A percentile compares a stretch with the other conserved stretches of the same genome.
Conservation (phyloP, 2,113 vertebrate species). For the Etheostoma cragini region DNA sequence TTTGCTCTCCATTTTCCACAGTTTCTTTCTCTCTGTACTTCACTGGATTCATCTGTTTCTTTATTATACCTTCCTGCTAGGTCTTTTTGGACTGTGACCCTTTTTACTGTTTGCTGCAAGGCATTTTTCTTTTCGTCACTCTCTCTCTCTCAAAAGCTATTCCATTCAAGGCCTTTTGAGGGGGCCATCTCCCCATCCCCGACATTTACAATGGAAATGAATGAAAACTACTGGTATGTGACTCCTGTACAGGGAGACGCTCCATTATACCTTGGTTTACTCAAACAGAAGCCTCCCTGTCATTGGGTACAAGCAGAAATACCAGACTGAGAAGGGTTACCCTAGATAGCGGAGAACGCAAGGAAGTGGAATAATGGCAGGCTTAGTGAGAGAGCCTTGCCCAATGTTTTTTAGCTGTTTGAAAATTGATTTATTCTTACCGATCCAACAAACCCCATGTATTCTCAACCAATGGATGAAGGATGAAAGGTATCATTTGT, state of each 20-base stretch:
- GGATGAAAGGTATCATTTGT: conserved; percentile 84
- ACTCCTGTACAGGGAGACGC: conserved; percentile 66
- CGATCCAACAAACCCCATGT: conserved; percentile 78
- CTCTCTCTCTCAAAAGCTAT: conserved; percentile 51
- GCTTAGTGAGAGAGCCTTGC: conserved; percentile 72
- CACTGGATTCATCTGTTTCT: conserved; percentile 26
- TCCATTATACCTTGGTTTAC: conserved; percentile 76
- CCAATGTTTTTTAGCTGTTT: conserved; percentile 78
- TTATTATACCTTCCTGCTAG: conserved; percentile 32
- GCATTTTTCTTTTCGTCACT: conserved; percentile 51
- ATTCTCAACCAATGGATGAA: conserved; percentile 81
- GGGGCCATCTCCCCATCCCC: conserved; percentile 46
- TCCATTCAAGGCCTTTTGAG: conserved; percentile 67
- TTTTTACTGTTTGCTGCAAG: conserved; percentile 54
- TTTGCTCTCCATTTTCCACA: conserved; percentile 17
- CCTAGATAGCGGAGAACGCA: conserved; percentile 64
- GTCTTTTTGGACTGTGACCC: conserved; percentile 49
- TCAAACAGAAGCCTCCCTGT: conserved; percentile 62
- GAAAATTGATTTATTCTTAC: conserved; percentile 81
- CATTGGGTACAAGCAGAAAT: conserved; percentile 62
- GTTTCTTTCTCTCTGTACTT: conserved; percentile 36
- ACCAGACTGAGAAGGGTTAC: conserved; percentile 61
- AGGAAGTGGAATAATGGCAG: conserved; percentile 76
- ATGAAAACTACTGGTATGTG: conserved; percentile 69
- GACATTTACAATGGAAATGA: conserved; percentile 76